These are phyloP conservation scores for Clivina fossor DNA, from an alignment of 2,888 invertebrate species.

Conservation along the genomic window DNA sequence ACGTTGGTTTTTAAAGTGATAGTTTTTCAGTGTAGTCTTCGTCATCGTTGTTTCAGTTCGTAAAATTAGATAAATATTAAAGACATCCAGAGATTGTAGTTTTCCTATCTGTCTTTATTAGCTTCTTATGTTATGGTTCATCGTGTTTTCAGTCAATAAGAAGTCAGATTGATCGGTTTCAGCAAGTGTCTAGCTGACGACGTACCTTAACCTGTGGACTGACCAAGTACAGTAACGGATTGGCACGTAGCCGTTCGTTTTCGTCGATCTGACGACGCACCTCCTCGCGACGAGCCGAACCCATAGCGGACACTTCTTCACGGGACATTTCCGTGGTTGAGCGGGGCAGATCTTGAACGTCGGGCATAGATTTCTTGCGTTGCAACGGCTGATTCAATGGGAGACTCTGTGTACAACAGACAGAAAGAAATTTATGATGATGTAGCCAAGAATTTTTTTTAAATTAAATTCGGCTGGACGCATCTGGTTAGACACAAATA, in stretches of 20 bases:
- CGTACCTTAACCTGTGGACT: conserved; percentile 96
- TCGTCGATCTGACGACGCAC: conserved; percentile 88
- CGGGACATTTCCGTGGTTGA: conserved; percentile 84
- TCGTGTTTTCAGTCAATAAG: too few relatives aligned
- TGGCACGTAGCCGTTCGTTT: conserved; percentile 87
- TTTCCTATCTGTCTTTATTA: too few relatives aligned
- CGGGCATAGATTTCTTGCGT: conserved; percentile 96
- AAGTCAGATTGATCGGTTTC: too few relatives aligned
- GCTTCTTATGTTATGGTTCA: too few relatives aligned
- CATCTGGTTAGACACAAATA: too few relatives aligned
- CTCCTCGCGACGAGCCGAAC: conserved; percentile 92
- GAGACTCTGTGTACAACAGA: conserved; percentile 62
- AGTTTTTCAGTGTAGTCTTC: too few relatives aligned
- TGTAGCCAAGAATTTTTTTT: too few relatives aligned
- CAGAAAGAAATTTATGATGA: conserved; percentile 12
- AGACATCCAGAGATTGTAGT: too few relatives aligned
- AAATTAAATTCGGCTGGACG: too few relatives aligned
- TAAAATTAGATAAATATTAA: too few relatives aligned
- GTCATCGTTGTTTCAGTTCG: too few relatives aligned
- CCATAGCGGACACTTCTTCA: conserved; percentile 92
- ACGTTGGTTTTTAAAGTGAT: too few relatives aligned
- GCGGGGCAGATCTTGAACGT: conserved; percentile 82
- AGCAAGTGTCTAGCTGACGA: conserved; percentile 32
- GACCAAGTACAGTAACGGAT: conserved; percentile 93
- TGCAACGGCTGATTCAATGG: conserved; percentile 79